Evolutionary conservation across 2,888 invertebrate genomes (phyloP).

Genomic region (Yponomeuta plumbellus): DNA sequence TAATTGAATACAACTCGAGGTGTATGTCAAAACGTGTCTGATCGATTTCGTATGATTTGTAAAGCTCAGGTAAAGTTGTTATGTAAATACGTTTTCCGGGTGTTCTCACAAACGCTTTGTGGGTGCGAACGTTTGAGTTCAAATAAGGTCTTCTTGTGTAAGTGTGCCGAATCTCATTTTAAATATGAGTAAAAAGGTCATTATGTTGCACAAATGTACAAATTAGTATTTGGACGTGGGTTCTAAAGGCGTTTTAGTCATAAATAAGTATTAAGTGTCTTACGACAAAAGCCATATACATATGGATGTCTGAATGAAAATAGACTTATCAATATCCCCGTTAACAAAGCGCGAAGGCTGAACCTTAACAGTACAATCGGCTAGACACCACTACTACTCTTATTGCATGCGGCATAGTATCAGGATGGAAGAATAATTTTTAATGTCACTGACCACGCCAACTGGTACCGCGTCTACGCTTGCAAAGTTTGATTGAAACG

Average conservation of each 20-base stretch:
- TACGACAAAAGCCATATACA: not conserved
- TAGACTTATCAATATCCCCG: not conserved
- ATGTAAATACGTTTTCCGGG: not conserved
- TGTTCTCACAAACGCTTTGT: not conserved
- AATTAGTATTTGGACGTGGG: not conserved
- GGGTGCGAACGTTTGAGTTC: not conserved
- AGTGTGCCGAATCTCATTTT: not conserved
- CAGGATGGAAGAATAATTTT: not conserved
- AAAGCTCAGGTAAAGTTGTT: not conserved
- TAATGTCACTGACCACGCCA: not conserved
- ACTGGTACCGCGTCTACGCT: not conserved
- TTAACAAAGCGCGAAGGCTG: too few species aligned
- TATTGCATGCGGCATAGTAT: not conserved
- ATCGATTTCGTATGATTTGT: not conserved
- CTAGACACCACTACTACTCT: too few species aligned
- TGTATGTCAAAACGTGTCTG: not conserved
- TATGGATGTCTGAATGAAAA: not conserved
- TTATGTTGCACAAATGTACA: not conserved
- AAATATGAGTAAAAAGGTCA: not conserved
- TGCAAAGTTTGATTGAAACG: not conserved
- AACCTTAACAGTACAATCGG: too few species aligned
- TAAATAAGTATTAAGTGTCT: not conserved
- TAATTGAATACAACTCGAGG: slow-evolving; percentile 7
- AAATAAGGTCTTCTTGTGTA: not conserved
- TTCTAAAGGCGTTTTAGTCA: not conserved